Percentiles rank a stretch among this genome's conserved stretches.
These are phyloP conservation scores for Hydrocynus forskahlii DNA, from an alignment of 2,797 vertebrate species.

Conservation along the genomic window DNA sequence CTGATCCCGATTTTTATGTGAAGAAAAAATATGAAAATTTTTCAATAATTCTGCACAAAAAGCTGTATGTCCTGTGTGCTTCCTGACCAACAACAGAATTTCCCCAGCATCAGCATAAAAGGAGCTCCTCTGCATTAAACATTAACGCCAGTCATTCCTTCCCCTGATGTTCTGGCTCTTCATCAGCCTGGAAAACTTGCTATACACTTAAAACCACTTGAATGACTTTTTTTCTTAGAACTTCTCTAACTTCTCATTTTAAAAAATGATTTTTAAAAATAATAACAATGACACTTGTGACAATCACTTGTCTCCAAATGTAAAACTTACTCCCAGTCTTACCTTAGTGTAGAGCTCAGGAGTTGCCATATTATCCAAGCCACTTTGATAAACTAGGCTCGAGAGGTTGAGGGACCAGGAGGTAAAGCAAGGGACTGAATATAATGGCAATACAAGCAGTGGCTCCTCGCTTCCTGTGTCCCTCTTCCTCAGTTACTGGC, in stretches of 20 bases:
- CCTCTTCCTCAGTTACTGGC: conserved; percentile 19
- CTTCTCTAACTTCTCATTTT: background rate
- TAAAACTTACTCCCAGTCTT: conserved; percentile 33
- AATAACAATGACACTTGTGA: background rate
- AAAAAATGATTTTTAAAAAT: background rate
- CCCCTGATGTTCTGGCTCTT: conserved; percentile 51
- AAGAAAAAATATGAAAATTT: background rate
- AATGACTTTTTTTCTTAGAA: no score
- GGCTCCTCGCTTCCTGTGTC: background rate
- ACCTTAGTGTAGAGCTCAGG: conserved; percentile 81
- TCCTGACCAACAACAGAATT: conserved; percentile 62
- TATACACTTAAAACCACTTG: background rate
- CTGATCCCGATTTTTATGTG: background rate
- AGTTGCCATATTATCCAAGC: conserved; percentile 68
- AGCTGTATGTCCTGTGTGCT: conserved; percentile 19
- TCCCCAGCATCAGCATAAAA: conserved; percentile 80
- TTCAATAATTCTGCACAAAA: background rate
- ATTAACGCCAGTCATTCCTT: conserved; percentile 77
- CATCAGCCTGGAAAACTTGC: conserved; percentile 51
- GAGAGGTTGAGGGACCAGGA: background rate
- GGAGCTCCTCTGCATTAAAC: conserved; percentile 75
- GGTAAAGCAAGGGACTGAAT: background rate
- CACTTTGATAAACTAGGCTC: conserved; percentile 21
- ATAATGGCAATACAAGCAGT: conserved; percentile 11
- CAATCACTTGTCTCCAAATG: background rate